Evolutionary conservation across 2,797 vertebrate genomes (phyloP).

Genomic region (Sciurus vulgaris): DNA sequence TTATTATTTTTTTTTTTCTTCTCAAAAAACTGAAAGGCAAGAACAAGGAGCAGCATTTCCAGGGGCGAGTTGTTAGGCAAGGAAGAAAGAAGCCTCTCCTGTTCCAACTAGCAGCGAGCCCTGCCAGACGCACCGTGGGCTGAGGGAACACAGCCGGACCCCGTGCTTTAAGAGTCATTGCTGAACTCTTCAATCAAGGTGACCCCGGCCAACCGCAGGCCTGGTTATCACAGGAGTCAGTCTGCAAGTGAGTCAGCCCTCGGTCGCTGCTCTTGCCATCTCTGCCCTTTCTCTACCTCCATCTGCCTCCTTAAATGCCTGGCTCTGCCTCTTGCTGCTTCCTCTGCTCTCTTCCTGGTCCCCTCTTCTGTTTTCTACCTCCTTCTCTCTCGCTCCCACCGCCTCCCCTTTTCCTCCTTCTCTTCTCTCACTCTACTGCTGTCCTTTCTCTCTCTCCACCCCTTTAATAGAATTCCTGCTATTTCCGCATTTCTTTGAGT

Average conservation of each 20-base stretch:
- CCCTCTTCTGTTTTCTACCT: background rate
- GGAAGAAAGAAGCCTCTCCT: constrained; percentile 80
- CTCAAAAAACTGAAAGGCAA: constrained; percentile 83
- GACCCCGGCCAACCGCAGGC: constrained; percentile 57
- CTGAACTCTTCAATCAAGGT: constrained; percentile 56
- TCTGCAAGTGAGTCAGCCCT: background rate
- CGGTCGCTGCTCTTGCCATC: background rate
- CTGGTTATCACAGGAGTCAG: background rate
- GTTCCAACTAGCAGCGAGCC: constrained; percentile 82
- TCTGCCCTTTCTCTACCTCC: background rate
- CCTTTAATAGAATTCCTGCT: background rate
- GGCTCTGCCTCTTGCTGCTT: background rate
- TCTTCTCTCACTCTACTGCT: background rate
- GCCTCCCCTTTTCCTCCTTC: background rate
- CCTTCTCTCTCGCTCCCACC: fast-evolving
- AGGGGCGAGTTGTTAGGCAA: constrained; percentile 78
- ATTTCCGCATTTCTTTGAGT: background rate
- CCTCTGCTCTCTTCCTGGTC: background rate
- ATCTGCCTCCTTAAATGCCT: background rate
- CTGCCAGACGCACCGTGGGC: constrained; percentile 80
- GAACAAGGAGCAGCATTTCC: constrained; percentile 80
- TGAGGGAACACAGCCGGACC: constrained; percentile 50
- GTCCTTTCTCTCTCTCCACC: background rate
- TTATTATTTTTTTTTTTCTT: constrained; percentile 80
- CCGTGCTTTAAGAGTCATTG: constrained; percentile 70